Evolutionary conservation across 2,797 vertebrate genomes (phyloP).

Genomic region (Lithobates sylvaticus): DNA sequence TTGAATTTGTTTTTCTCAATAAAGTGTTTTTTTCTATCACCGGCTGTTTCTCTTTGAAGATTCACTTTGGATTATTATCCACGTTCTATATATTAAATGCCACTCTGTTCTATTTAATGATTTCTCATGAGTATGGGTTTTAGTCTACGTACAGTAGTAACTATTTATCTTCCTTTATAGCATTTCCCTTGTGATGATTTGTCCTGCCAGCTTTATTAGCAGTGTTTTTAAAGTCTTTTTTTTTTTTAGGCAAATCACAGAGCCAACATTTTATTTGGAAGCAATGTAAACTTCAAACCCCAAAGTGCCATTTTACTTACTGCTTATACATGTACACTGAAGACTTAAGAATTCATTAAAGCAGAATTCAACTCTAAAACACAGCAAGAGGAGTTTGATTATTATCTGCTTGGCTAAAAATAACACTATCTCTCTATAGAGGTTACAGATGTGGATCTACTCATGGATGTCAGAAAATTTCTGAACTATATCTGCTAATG

Average conservation of each 20-base stretch:
- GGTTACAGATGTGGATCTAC: constrained; percentile 18
- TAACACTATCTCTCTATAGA: constrained; percentile 35
- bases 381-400: constrained; percentile 36
- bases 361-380: constrained; percentile 30
- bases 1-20: no score
- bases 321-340: constrained; percentile 38
- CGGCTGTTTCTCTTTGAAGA: no score
- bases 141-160: constrained; percentile 14
- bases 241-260: constrained; percentile 36
- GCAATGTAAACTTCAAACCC: constrained; percentile 48
- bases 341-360: constrained; percentile 55
- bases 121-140: constrained; percentile 19
- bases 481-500: not conserved
- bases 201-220: constrained; percentile 57
- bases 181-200: constrained; percentile 36
- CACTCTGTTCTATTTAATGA: not conserved
- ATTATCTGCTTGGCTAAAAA: constrained; percentile 35
- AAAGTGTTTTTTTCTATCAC: no score
- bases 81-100: constrained; percentile 2
- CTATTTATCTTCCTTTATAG: constrained; percentile 16
- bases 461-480: constrained; percentile 20
- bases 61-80: no score
- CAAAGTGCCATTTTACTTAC: constrained; percentile 42
- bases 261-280: constrained; percentile 44
- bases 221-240: constrained; percentile 41